Percentiles rank a stretch among this genome's conserved stretches.
Evolutionary conservation across 2,113 vertebrate species (phyloP).

Genomic region (Cairina moschata): DNA sequence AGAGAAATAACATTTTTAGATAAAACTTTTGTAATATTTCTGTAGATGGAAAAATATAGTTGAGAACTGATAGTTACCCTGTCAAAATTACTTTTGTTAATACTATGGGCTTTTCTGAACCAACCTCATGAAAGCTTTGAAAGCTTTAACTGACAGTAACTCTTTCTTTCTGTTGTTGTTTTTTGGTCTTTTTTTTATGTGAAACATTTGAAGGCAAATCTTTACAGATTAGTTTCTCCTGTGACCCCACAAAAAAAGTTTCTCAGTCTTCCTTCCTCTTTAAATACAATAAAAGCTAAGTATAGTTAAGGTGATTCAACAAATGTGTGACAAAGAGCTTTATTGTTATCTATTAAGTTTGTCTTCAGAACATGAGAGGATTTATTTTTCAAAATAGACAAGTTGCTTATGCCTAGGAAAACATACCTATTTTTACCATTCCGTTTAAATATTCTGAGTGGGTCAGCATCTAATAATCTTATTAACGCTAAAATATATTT

Average conservation of each 20-base stretch:
- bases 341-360: not conserved
- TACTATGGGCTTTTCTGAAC: not conserved
- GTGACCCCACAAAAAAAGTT: not conserved
- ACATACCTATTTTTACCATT: not conserved
- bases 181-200: fast-evolving
- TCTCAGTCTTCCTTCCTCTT: not conserved
- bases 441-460: not conserved
- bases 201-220: not conserved
- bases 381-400: not conserved
- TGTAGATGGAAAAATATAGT: not conserved
- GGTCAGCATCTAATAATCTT: not conserved
- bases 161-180: no score
- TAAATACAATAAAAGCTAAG: not conserved
- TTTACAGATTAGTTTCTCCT: not conserved
- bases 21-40: not conserved
- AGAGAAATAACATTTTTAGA: not conserved
- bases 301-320: not conserved
- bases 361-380: not conserved
- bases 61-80: not conserved
- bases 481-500: not conserved
- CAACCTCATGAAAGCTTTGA: not conserved
- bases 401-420: not conserved
- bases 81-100: not conserved
- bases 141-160: not conserved
- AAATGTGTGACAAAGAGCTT: not conserved